Percentiles rank a stretch among this genome's conserved stretches.
phyloP scores from a whole-genome alignment of 2,797 vertebrate genomes.

The Astyanax mexicanus region DNA sequence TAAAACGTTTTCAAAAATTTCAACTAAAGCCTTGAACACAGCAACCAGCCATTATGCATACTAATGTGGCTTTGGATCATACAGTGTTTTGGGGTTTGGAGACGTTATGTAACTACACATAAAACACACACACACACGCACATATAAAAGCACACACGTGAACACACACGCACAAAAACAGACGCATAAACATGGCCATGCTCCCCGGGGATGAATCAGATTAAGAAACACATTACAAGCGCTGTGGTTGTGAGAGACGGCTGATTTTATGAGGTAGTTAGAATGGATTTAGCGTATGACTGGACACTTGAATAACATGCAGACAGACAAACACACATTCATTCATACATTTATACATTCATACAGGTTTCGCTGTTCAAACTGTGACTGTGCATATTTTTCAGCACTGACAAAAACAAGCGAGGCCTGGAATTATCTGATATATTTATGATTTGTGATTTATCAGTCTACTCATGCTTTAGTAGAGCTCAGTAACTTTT shows the following conservation, averaged over 20 bases:
- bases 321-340: conserved; percentile 19
- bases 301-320: conserved; percentile 5
- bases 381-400: conserved; percentile 1
- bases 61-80: conserved; percentile 39
- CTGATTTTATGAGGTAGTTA: conserved; percentile 27
- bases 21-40: conserved; percentile 26
- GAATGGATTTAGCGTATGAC: conserved; percentile 33
- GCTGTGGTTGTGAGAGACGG: conserved; percentile 1
- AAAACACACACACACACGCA: conserved; percentile 24
- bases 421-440: background rate
- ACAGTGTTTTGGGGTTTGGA: conserved; percentile 24
- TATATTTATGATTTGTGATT: no score
- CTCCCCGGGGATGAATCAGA: conserved; percentile 15
- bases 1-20: conserved; percentile 34
- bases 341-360: background rate
- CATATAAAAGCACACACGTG: background rate
- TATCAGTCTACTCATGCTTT: no score
- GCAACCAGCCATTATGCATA: conserved; percentile 36
- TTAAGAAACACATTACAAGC: conserved; percentile 13
- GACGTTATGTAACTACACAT: conserved; percentile 32
- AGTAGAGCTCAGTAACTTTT: no score
- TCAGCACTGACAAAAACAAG: no score
- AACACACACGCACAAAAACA: conserved; percentile 23
- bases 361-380: background rate
- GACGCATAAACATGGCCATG: conserved; percentile 16